These are phyloP conservation scores for Diuraphis noxia DNA, from an alignment of 1,140 invertebrate species.

Conservation along the genomic window DNA sequence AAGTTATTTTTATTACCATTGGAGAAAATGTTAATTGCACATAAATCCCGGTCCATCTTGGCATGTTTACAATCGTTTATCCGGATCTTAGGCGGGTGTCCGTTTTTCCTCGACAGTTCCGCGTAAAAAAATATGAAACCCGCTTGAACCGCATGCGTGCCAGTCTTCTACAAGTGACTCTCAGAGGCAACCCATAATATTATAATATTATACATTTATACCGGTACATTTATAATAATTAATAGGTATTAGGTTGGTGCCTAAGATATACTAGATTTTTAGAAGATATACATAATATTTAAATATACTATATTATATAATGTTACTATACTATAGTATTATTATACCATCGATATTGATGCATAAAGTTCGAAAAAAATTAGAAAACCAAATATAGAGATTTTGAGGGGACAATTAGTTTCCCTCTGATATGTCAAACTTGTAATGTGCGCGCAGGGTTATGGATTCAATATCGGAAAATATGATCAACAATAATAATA, in stretches of 20 bases:
- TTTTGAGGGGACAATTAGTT: neutral
- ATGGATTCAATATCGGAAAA: neutral
- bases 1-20: neutral
- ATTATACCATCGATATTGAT: neutral
- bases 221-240: too few species aligned
- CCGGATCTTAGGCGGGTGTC: neutral
- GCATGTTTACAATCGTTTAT: conserved; percentile 11
- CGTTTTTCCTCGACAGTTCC: neutral
- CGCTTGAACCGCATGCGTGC: neutral
- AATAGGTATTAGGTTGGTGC: neutral
- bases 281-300: neutral
- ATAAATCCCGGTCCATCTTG: neutral
- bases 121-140: neutral
- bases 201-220: neutral
- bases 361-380: neutral
- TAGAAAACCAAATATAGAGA: neutral
- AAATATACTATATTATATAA: neutral
- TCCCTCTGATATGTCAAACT: neutral
- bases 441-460: neutral
- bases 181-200: neutral
- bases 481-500: neutral
- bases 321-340: too few species aligned
- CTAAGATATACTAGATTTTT: neutral
- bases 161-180: neutral
- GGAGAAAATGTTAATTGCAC: neutral